Percentiles rank a stretch among this genome's conserved stretches.
Conservation (phyloP, 2,113 vertebrate genomes). For the Daboia siamensis region DNA sequence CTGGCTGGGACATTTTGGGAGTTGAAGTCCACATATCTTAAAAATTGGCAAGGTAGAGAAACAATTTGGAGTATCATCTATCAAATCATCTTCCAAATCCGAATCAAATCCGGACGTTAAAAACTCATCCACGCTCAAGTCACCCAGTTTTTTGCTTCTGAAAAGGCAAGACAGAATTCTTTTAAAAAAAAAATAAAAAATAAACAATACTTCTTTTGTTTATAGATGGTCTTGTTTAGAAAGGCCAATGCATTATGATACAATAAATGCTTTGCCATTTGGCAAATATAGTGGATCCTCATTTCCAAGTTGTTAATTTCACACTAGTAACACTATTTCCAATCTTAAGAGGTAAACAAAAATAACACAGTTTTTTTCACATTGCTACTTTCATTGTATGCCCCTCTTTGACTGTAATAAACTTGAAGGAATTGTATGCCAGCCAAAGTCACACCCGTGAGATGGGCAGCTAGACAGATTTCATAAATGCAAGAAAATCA, state of each 20-base stretch:
- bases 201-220: not conserved
- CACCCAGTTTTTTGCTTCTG: constrained; percentile 75
- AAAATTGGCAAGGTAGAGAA: no score
- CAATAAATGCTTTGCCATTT: not conserved
- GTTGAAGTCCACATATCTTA: no score
- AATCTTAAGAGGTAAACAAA: not conserved
- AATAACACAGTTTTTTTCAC: not conserved
- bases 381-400: not conserved
- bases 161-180: not conserved
- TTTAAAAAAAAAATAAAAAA: not conserved
- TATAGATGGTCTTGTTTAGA: not conserved
- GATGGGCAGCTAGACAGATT: not conserved
- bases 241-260: not conserved
- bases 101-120: constrained; percentile 79
- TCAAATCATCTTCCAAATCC: constrained; percentile 63
- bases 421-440: no score
- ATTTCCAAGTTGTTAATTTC: not conserved
- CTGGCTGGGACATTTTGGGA: no score
- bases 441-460: not conserved
- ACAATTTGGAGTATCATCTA: constrained; percentile 30
- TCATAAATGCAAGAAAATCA: not conserved
- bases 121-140: constrained; percentile 89
- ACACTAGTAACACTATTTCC: not conserved
- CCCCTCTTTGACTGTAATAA: no score
- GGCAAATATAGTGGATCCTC: not conserved